Conservation (phyloP, 2,113 vertebrate species). For the Rostratula benghalensis region DNA sequence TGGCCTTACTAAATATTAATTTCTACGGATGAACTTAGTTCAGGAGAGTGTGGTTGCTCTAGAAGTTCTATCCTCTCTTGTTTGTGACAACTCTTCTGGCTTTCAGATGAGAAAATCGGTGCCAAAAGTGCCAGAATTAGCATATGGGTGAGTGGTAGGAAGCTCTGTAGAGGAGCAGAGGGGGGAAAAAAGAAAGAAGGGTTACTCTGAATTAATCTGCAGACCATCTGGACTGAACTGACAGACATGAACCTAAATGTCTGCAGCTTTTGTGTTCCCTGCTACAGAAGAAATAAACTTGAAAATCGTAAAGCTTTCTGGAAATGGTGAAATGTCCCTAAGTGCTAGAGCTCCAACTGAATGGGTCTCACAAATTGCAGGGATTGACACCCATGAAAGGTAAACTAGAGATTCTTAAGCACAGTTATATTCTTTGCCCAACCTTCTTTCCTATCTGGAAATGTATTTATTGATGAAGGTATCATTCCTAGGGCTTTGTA, state of each 20-base stretch:
- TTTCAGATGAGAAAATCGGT: not conserved
- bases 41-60: not conserved
- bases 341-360: not conserved
- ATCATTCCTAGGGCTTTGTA: not conserved
- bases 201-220: not conserved
- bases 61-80: not conserved
- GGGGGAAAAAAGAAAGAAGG: not conserved
- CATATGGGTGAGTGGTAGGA: not conserved
- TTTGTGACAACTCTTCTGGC: not conserved
- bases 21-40: not conserved
- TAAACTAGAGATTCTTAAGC: not conserved
- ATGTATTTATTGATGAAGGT: not conserved
- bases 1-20: not conserved
- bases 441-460: not conserved
- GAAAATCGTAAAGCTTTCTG: not conserved
- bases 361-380: not conserved
- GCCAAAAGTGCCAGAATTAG: not conserved
- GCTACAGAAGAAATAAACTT: not conserved
- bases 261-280: not conserved
- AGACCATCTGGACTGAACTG: not conserved
- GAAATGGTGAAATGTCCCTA: not conserved
- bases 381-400: not conserved
- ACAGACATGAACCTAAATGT: not conserved
- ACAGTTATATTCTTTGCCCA: not conserved
- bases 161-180: not conserved